These are phyloP conservation scores for Passer domesticus DNA, from an alignment of 2,113 vertebrate species.

Conservation along the genomic window DNA sequence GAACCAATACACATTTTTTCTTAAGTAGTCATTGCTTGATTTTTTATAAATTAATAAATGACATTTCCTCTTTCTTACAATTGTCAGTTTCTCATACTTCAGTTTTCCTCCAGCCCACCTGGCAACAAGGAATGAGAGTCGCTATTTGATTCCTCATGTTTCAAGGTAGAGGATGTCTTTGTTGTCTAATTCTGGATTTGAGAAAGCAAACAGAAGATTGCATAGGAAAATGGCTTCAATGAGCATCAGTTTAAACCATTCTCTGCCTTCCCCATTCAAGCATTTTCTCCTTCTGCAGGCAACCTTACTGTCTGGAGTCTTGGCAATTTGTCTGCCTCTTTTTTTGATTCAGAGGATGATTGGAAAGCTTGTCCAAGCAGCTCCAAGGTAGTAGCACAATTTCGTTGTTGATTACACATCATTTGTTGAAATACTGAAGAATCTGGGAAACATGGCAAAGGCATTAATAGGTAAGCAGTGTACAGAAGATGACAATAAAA, in stretches of 20 bases:
- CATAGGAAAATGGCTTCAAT: background rate
- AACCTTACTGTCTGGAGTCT: background rate
- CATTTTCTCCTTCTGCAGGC: background rate
- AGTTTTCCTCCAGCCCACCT: background rate
- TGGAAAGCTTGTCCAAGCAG: background rate
- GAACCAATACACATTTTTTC: background rate
- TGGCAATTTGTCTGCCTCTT: background rate
- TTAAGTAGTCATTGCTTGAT: background rate
- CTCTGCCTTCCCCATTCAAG: background rate
- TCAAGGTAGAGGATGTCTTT: background rate
- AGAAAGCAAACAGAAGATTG: background rate
- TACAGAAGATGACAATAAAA: background rate
- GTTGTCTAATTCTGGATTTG: background rate
- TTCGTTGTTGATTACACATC: background rate
- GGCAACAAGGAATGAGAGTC: background rate
- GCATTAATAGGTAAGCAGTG: background rate
- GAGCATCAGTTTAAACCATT: background rate
- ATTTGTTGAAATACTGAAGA: background rate
- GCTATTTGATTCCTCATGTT: background rate
- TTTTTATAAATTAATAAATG: background rate
- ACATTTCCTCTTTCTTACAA: background rate
- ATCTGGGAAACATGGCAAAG: background rate
- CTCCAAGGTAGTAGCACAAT: background rate
- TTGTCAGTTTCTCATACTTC: background rate
- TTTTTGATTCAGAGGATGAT: background rate